These are phyloP conservation scores for Mechanitis mazaeus DNA, from an alignment of 2,888 invertebrate species.

Conservation along the genomic window DNA sequence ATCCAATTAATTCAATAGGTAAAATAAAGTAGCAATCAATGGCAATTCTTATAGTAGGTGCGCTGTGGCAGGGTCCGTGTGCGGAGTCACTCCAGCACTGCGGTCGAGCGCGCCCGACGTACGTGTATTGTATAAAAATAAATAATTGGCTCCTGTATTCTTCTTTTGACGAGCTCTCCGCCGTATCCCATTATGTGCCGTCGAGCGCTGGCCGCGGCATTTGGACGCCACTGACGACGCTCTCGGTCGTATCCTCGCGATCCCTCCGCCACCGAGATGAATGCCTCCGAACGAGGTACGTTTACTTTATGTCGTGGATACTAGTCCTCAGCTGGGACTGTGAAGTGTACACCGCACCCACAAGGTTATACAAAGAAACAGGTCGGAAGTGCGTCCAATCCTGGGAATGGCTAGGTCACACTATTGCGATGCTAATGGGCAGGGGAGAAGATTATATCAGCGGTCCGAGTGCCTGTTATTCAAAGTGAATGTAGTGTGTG, in stretches of 20 bases:
- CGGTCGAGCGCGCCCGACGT: conserved; percentile 63
- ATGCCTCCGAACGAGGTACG: conserved; percentile 57
- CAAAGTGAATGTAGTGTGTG: conserved; percentile 53
- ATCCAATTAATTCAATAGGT: conserved; percentile 22
- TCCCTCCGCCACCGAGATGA: conserved; percentile 58
- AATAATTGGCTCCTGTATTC: conserved; percentile 72
- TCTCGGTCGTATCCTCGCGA: conserved; percentile 64
- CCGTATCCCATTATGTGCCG: conserved; percentile 69
- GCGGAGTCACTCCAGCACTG: conserved; percentile 63
- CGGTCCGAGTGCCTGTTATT: conserved; percentile 47
- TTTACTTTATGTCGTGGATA: conserved; percentile 28
- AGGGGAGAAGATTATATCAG: conserved; percentile 46
- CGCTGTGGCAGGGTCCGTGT: conserved; percentile 36
- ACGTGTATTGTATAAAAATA: conserved; percentile 72
- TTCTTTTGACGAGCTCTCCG: conserved; percentile 73
- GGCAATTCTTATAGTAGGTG: conserved; percentile 23
- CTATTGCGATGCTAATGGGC: conserved; percentile 48
- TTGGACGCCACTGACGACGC: conserved; percentile 71
- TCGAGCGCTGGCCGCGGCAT: conserved; percentile 67
- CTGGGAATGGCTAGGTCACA: conserved; percentile 56
- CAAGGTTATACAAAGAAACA: conserved; percentile 53
- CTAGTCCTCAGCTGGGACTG: conserved; percentile 31
- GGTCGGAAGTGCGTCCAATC: conserved; percentile 65
- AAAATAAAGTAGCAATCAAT: conserved; percentile 23
- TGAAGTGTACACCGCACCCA: conserved; percentile 38